These are phyloP conservation scores for Schizopygopsis pylzovi DNA, from an alignment of 2,797 vertebrate genomes.

Conservation along the genomic window DNA sequence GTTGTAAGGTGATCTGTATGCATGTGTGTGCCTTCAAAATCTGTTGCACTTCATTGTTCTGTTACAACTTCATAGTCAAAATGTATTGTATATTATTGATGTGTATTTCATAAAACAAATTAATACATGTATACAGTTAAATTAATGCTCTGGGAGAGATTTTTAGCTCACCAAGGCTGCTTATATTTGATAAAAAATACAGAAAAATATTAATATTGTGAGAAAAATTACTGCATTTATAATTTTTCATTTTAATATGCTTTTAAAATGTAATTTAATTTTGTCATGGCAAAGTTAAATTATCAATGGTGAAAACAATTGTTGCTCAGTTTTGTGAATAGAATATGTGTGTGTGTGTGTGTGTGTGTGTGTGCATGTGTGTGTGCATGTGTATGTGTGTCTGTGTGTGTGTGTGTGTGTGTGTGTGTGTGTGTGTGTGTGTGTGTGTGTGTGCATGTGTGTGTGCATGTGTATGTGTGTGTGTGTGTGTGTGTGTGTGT, in stretches of 20 bases:
- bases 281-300: background rate
- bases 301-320: background rate
- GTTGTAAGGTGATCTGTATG: constrained; percentile 45
- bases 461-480: no score
- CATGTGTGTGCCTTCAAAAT: background rate
- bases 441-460: no score
- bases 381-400: background rate
- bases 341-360: background rate
- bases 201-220: background rate
- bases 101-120: background rate
- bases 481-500: no score
- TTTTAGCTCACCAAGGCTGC: background rate
- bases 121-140: background rate
- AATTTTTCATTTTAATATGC: background rate
- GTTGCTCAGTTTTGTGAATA: background rate
- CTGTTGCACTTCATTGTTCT: background rate
- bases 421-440: background rate
- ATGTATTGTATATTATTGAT: background rate
- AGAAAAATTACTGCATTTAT: background rate
- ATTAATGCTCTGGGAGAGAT: background rate
- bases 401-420: background rate
- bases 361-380: background rate
- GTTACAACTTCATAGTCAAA: background rate
- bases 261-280: background rate
- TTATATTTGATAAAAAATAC: background rate